Percentiles rank a stretch among this genome's conserved stretches.
phyloP scores from a whole-genome alignment of 2,113 vertebrate genomes.

The human region GRCh38 chr12:94611001-94611500 shows the following conservation, averaged over 20 bases:
- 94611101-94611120: neutral
- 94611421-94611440: neutral
- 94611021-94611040: neutral
- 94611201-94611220: neutral
- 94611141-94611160: neutral
- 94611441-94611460: neutral
- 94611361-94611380: neutral
- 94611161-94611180: neutral
- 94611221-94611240: neutral
- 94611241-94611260: neutral
- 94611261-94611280: neutral
- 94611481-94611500: neutral
- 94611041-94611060: neutral
- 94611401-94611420: neutral
- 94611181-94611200: neutral
- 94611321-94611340: neutral
- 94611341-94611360: neutral
- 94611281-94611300: neutral
- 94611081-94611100: neutral
- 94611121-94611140: neutral
- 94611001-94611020: neutral
- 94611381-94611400: neutral
- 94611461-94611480: neutral
- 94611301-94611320: conserved; percentile 25
- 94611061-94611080: neutral